These are phyloP conservation scores for Pemphredon lugubris DNA, from an alignment of 2,888 invertebrate genomes.

Conservation along the genomic window DNA sequence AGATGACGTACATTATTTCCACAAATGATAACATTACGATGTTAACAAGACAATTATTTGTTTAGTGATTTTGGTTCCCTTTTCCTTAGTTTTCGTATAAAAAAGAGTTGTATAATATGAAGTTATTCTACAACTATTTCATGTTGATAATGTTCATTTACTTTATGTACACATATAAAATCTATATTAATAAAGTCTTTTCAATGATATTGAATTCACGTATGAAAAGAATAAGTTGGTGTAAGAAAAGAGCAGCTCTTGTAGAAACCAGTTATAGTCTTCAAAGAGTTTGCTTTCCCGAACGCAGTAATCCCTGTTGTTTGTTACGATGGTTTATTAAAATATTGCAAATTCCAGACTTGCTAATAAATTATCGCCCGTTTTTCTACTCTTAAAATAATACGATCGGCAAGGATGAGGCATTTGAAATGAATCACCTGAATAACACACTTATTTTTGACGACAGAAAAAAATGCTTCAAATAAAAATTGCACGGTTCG, in stretches of 20 bases:
- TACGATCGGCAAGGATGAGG: too few relatives aligned
- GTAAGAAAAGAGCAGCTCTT: slow-evolving; percentile 9
- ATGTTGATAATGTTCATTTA: slow-evolving; percentile 33
- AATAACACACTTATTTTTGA: too few relatives aligned
- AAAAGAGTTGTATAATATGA: slow-evolving; percentile 55
- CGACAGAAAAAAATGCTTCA: too few relatives aligned
- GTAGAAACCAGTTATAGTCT: slow-evolving; percentile 24
- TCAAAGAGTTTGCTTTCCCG: slow-evolving; percentile 4
- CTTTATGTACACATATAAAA: slow-evolving; percentile 77
- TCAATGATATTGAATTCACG: slow-evolving; percentile 34
- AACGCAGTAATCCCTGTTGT: slow-evolving; percentile 11
- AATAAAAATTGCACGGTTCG: too few relatives aligned
- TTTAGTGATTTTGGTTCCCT: slow-evolving; percentile 60
- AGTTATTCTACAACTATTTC: slow-evolving; percentile 50
- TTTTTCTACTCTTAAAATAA: neutral
- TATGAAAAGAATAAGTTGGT: slow-evolving; percentile 33
- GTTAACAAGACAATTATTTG: slow-evolving; percentile 59
- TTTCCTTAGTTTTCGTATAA: slow-evolving; percentile 57
- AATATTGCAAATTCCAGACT: slow-evolving; percentile 12
- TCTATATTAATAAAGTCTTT: slow-evolving; percentile 67
- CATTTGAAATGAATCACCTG: too few relatives aligned
- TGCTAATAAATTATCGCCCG: neutral
- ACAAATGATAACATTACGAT: slow-evolving; percentile 52
- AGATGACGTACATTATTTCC: slow-evolving; percentile 58
- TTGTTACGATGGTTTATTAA: slow-evolving; percentile 22